Evolutionary conservation across 2,113 vertebrate species (phyloP).

Genomic region (Laterallus jamaicensis): DNA sequence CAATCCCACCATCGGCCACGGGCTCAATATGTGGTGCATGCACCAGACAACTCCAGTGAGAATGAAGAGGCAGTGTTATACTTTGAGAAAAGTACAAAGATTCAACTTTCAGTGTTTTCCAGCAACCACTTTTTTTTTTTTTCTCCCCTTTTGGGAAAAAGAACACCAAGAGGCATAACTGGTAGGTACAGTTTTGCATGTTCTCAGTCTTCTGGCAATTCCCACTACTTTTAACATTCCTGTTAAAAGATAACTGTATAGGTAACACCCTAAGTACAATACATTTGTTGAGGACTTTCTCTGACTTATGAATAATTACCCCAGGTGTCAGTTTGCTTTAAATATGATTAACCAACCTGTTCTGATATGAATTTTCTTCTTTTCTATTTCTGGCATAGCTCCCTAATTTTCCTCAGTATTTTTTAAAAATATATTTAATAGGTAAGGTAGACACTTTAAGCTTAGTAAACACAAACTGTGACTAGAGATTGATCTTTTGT

Average conservation of each 20-base stretch:
- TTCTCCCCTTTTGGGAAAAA: background rate
- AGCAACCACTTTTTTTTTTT: background rate
- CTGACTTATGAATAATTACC: background rate
- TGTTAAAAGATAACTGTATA: background rate
- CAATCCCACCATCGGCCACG: background rate
- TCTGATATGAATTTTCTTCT: background rate
- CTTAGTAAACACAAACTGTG: background rate
- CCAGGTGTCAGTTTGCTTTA: background rate
- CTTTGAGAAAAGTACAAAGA: background rate
- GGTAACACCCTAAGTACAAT: background rate
- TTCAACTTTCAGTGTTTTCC: background rate
- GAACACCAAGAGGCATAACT: background rate
- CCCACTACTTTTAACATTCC: background rate
- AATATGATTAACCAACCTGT: background rate
- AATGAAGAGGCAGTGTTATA: background rate
- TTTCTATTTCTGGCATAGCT: background rate
- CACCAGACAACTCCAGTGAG: background rate
- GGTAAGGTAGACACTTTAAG: background rate
- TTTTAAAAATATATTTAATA: background rate
- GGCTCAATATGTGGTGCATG: background rate
- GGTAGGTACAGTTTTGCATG: background rate
- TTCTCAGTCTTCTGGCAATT: background rate
- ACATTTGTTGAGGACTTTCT: background rate
- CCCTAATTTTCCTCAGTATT: background rate
- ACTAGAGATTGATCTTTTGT: background rate